Conservation (phyloP, 2,797 vertebrate genomes). For the Gallinago solitaria region DNA sequence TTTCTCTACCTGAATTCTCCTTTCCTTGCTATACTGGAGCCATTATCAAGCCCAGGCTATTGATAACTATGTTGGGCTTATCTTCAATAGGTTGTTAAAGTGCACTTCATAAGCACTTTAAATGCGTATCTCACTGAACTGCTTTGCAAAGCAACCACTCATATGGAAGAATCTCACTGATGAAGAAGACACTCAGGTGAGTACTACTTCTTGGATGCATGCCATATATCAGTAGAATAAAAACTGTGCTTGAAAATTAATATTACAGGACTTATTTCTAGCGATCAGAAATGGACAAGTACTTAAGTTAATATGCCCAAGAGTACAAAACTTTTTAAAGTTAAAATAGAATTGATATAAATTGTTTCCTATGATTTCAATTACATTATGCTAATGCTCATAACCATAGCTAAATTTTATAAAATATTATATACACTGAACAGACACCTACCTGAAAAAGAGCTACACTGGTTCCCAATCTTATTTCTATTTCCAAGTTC, state of each 20-base stretch:
- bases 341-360: neutral
- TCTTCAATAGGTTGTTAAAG: neutral
- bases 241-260: neutral
- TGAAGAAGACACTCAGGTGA: neutral
- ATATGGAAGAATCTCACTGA: neutral
- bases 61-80: neutral
- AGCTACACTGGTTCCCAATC: rapidly evolving
- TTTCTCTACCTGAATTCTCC: neutral
- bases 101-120: neutral
- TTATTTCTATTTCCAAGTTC: neutral
- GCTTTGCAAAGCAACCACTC: neutral
- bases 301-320: neutral
- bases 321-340: neutral
- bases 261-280: neutral
- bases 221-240: neutral
- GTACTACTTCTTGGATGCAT: neutral
- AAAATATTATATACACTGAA: neutral
- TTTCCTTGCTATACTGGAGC: neutral
- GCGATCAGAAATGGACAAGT: neutral
- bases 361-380: neutral
- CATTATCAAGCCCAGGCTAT: neutral
- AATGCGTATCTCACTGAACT: neutral
- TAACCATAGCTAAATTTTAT: neutral
- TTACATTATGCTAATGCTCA: neutral
- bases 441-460: neutral